phyloP scores from a whole-genome alignment of 2,797 vertebrate species.

The Alauda arvensis region DNA sequence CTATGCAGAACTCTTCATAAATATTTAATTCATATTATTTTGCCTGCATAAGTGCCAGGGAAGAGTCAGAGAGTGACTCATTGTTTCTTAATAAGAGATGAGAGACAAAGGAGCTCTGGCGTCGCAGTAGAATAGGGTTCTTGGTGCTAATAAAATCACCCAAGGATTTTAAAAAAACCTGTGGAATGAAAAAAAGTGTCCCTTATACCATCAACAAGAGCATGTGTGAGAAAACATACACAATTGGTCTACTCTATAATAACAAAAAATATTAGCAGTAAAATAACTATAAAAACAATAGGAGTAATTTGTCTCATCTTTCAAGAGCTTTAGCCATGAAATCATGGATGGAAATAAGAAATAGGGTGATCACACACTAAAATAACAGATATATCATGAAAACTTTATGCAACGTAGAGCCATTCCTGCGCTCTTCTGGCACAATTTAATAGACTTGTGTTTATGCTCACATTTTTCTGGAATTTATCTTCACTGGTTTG shows the following conservation, averaged over 20 bases:
- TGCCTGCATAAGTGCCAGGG: background rate
- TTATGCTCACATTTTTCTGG: background rate
- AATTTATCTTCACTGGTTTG: background rate
- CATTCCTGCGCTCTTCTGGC: background rate
- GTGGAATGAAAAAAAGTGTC: background rate
- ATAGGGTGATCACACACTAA: background rate
- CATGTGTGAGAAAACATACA: background rate
- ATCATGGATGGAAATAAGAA: background rate
- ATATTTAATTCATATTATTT: slow-evolving; percentile 42
- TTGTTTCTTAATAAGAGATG: background rate
- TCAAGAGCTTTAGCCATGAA: background rate
- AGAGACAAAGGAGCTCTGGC: background rate
- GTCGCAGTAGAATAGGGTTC: background rate
- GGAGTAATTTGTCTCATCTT: background rate
- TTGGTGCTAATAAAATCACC: background rate
- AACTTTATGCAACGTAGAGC: background rate
- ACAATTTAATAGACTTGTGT: background rate
- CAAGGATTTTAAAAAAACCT: background rate
- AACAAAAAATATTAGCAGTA: background rate
- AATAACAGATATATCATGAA: background rate
- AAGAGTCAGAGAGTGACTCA: slow-evolving; percentile 44
- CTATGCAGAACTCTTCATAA: background rate
- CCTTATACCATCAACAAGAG: background rate
- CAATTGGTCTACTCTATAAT: no score
- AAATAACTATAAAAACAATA: background rate